These are phyloP conservation scores for Drosophila nigricruria DNA, from an alignment of 2,888 invertebrate species.

Conservation along the genomic window DNA sequence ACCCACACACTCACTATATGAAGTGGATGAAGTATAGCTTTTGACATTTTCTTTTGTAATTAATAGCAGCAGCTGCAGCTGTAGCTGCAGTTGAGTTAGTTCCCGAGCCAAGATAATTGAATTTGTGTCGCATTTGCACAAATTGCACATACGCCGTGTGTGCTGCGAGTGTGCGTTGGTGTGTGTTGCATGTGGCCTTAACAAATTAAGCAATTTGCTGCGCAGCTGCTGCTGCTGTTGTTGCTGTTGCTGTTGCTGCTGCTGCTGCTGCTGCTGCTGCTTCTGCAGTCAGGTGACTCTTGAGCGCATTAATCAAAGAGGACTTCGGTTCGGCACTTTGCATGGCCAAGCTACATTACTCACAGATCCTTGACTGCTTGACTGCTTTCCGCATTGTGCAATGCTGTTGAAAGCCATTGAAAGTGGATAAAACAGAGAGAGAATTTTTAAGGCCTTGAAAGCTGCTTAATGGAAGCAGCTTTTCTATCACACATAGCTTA, in stretches of 20 bases:
- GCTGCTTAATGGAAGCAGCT: not conserved
- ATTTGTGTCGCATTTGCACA: slow-evolving; percentile 65
- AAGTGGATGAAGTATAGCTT: slow-evolving; percentile 31
- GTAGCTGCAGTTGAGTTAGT: slow-evolving; percentile 28
- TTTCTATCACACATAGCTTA: too few relatives aligned
- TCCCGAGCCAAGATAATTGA: slow-evolving; percentile 65
- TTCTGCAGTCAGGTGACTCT: slow-evolving; percentile 52
- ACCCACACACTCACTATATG: not conserved
- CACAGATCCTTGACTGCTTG: slow-evolving; percentile 37
- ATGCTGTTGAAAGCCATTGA: not conserved
- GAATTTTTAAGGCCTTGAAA: not conserved
- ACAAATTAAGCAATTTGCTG: slow-evolving; percentile 73
- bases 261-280: slow-evolving; percentile 21
- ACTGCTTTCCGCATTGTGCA: slow-evolving; percentile 9
- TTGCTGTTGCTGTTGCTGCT: slow-evolving; percentile 33
- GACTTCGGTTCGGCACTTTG: slow-evolving; percentile 60
- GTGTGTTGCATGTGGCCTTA: slow-evolving; percentile 40
- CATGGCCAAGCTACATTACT: slow-evolving; percentile 63
- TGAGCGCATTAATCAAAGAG: slow-evolving; percentile 68
- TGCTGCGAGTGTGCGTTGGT: slow-evolving; percentile 14
- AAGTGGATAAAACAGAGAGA: not conserved
- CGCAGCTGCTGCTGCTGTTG: slow-evolving; percentile 37
- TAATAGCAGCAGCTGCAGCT: slow-evolving; percentile 42
- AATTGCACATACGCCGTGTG: slow-evolving; percentile 44
- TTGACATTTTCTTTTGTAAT: slow-evolving; percentile 61